Evolutionary conservation across 2,888 invertebrate species (phyloP).

Genomic region (Heliconius erato): DNA sequence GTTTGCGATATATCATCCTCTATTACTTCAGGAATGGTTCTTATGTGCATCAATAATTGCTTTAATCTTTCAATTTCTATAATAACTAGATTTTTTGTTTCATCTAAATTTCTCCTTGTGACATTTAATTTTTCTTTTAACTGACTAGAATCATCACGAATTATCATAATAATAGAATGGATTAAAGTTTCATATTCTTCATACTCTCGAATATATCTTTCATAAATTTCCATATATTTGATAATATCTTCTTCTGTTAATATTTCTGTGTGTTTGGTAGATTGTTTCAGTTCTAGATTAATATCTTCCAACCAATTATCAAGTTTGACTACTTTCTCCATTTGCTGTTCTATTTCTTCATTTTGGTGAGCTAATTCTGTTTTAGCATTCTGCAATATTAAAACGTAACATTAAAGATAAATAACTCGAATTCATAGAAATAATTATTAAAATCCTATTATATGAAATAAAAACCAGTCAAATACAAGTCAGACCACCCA

Average conservation of each 20-base stretch:
- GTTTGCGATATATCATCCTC: conserved; percentile 85
- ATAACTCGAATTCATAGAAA: background rate
- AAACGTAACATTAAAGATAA: background rate
- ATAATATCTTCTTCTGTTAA: conserved; percentile 75
- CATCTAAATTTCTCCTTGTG: conserved; percentile 85
- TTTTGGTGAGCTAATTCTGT: conserved; percentile 74
- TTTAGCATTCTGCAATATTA: conserved; percentile 73
- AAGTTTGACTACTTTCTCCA: conserved; percentile 74
- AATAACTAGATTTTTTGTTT: conserved; percentile 87
- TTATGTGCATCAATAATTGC: conserved; percentile 76
- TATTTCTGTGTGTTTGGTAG: conserved; percentile 71
- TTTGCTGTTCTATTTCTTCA: conserved; percentile 76
- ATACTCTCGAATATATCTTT: conserved; percentile 78
- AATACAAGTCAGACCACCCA: too few relatives aligned
- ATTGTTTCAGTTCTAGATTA: conserved; percentile 80
- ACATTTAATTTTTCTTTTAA: conserved; percentile 84
- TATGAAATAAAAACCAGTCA: background rate
- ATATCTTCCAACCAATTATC: conserved; percentile 83
- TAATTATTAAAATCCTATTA: background rate
- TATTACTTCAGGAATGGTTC: conserved; percentile 68
- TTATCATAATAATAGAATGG: conserved; percentile 78
- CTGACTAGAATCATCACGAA: conserved; percentile 82
- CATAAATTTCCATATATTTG: conserved; percentile 81
- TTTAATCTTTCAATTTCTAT: conserved; percentile 85
- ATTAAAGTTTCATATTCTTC: conserved; percentile 80